phyloP scores from a whole-genome alignment of 2,113 vertebrate species.

The Sapayoa aenigma region DNA sequence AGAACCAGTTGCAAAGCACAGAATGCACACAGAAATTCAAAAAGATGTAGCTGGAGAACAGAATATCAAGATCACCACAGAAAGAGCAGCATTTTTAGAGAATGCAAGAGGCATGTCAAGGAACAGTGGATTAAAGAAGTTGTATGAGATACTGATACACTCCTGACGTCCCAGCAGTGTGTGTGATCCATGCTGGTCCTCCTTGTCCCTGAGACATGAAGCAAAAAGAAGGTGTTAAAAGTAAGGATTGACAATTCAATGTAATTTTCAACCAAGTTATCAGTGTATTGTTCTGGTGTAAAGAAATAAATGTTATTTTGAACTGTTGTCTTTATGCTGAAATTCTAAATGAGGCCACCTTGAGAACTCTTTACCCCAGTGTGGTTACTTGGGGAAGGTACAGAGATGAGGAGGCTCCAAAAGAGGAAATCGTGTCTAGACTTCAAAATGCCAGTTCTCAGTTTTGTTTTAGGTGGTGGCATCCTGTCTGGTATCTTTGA shows the following conservation, averaged over 20 bases:
- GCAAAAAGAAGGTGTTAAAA: not conserved
- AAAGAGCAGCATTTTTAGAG: not conserved
- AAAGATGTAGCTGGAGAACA: not conserved
- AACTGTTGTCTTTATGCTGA: not conserved
- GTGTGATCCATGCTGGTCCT: not conserved
- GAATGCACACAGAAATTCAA: not conserved
- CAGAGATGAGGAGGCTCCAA: constrained; percentile 55
- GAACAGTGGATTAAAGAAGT: not conserved
- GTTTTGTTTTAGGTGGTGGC: constrained; percentile 55
- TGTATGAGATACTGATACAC: not conserved
- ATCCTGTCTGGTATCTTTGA: constrained; percentile 44
- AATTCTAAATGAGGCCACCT: constrained; percentile 1
- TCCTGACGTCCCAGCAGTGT: not conserved
- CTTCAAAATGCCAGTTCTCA: constrained; percentile 62
- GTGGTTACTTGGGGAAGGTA: constrained; percentile 55
- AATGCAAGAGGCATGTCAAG: not conserved
- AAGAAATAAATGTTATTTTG: not conserved
- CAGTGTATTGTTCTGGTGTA: not conserved
- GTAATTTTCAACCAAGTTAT: not conserved
- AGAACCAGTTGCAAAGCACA: not conserved
- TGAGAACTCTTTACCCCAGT: not conserved
- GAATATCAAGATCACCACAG: not conserved
- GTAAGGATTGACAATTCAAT: not conserved
- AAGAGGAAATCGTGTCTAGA: constrained; percentile 65
- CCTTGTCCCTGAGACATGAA: not conserved